Base-by-base conservation (phyloP, 2,113 vertebrate genomes). In the Salvator merianae region DNA sequence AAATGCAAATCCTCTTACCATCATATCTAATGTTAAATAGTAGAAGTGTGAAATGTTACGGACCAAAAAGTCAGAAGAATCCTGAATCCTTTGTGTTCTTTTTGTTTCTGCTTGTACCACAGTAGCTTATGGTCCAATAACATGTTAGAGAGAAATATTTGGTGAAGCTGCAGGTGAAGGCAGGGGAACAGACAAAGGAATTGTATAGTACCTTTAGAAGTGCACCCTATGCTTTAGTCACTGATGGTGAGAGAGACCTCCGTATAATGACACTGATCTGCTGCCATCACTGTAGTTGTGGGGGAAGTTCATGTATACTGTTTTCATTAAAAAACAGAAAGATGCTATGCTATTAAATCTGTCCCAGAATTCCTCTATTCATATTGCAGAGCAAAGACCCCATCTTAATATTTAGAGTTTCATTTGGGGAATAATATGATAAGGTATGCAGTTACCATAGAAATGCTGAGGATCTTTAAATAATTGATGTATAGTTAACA, bases 401-500 rank as follows among this genome's bases (percentile, higher is more conserved):
- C 28, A 81, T 85, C 40, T 50, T 73, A 79, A 77, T 92, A 63
- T 66, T 89, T 85, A 76, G 55, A 47, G 24, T 80, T 69, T 62
- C 43, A 65, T 40, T 80, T 59, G 83, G 78, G 69, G 77, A 89
- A 86, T 88, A 91, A 86, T 53, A 78, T 71, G 81, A 81, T 87
- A 86, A 87, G 76, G 5, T 82, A 84, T 79, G 16, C 30, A 82
- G 85, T 93, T 95, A 63, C 84, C 84, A 93, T 86, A 84, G 90
- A 87, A 93, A 93, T 94, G 89, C 32, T 32, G 86, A 84, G 81
- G 32, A 20, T 83, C 86, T 88, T 93, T 86, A 94, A 93, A 84
- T 94, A 93, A 95, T 93, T 93, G 84, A 94, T 88, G 36, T 12
- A 86, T 83, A 84, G 36, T 84, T 93, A 93, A 83, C 93, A 93